Evolutionary conservation across 2,888 invertebrate species (phyloP).

Genomic region (Uropetala carovei): DNA sequence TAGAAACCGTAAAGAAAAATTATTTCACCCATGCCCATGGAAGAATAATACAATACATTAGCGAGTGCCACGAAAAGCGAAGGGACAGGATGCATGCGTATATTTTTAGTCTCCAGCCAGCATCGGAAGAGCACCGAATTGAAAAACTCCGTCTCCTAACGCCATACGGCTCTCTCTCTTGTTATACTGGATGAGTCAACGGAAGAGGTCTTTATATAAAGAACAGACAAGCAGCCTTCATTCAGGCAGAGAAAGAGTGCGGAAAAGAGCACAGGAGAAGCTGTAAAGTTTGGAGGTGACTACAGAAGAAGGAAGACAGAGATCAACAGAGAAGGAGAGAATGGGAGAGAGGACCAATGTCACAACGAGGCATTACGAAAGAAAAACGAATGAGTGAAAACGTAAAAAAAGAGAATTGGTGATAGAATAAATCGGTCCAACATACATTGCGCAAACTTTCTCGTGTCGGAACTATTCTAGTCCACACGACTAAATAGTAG

Average conservation of each 20-base stretch:
- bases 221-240: not conserved
- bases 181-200: slow-evolving; percentile 5
- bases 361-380: too few relatives aligned
- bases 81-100: not conserved
- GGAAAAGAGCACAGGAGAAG: not conserved
- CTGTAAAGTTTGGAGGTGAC: too few relatives aligned
- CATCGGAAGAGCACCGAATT: not conserved
- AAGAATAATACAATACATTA: not conserved
- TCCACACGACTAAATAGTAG: too few relatives aligned
- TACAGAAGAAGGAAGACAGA: too few relatives aligned
- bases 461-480: too few relatives aligned
- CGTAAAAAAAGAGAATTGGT: too few relatives aligned
- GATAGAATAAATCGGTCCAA: too few relatives aligned
- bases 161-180: not conserved
- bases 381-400: too few relatives aligned
- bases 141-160: not conserved
- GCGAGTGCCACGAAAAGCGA: not conserved
- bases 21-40: not conserved
- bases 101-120: not conserved
- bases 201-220: slow-evolving; percentile 8
- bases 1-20: too few relatives aligned
- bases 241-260: not conserved
- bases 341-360: too few relatives aligned
- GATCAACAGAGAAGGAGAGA: too few relatives aligned
- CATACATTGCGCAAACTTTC: too few relatives aligned